Evolutionary conservation across 2,888 invertebrate genomes (phyloP), one percentile per base, ranked within the genome.

Genomic region (Torymus auratus): DNA sequence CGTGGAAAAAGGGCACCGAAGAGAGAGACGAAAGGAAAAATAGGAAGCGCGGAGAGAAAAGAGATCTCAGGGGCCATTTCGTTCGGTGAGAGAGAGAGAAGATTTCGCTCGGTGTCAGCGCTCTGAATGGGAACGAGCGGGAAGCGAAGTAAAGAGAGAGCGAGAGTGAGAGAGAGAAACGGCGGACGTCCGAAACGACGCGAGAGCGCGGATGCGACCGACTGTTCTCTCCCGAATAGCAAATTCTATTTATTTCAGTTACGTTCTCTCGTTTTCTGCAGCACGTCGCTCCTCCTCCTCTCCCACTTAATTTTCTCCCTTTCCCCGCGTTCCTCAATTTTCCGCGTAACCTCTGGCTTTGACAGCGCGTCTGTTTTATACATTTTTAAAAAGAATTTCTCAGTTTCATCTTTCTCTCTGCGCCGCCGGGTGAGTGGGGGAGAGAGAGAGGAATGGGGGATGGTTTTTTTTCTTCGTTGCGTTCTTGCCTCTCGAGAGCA

Each of bases 201-300:
- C 53, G 28, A 53, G 64, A 73, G 64, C 53, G 55, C 75, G 67
- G 68, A 75, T 61, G 68, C 61, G 64, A 70, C 77, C 77, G 70
- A 52, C 67, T 67, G 67, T 67, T 74, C 28, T 28, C 28, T 28
- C 23, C 68, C 60, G 75, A 71, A 72, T 78, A 53, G 67, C 56
- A 79, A 79, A 79, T 79, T 79, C 69, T 73, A 79, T 79, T 79
- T 79, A 79, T 79, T 79, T 79, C 79, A 79, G 62, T 62, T 73
- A 73, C 62, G 56, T 11, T 28, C 28, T 28, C 28, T 28, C 52
- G 11, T 65, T 52, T 67, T 65, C 20, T 28, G 28, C 28, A 28
- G 28, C 2, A 28, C 28, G 28, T 28, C 28, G 28, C 7, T 28
- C 28, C 7, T 7, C 7, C 28, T 28, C 15, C 20, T 64, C 52